Percentiles rank a stretch among this genome's conserved stretches.
phyloP scores from a whole-genome alignment of 2,888 invertebrate species.

The Exephanes ischioxanthus region DNA sequence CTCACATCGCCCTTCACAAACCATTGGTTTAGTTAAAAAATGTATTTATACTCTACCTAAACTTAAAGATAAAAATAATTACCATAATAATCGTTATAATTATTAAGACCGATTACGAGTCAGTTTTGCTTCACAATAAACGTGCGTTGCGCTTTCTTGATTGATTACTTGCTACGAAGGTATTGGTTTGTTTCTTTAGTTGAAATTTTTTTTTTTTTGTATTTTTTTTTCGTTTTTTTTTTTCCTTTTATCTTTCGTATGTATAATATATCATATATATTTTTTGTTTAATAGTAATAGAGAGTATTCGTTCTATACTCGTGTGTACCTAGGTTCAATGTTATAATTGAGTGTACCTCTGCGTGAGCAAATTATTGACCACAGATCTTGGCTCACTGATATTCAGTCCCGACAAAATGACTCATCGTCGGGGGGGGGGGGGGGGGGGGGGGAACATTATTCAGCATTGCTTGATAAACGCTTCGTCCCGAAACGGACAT shows the following conservation, averaged over 20 bases:
- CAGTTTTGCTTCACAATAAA: slow-evolving; percentile 61
- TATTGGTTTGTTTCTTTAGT: slow-evolving; percentile 73
- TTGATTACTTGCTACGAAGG: slow-evolving; percentile 75
- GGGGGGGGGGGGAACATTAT: slow-evolving; percentile 62
- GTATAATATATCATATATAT: slow-evolving; percentile 73
- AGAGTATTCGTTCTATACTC: slow-evolving; percentile 73
- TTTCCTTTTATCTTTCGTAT: slow-evolving; percentile 54
- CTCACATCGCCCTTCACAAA: slow-evolving; percentile 46
- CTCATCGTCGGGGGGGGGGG: slow-evolving; percentile 64
- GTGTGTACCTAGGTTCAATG: slow-evolving; percentile 72
- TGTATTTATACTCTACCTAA: slow-evolving; percentile 75
- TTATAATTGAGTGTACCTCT: slow-evolving; percentile 72
- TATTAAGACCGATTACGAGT: slow-evolving; percentile 73
- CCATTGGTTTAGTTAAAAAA: slow-evolving; percentile 74
- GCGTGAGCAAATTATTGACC: slow-evolving; percentile 73
- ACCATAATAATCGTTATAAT: slow-evolving; percentile 70
- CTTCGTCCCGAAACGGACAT: slow-evolving; percentile 55
- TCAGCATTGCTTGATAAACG: slow-evolving; percentile 71
- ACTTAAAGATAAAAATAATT: slow-evolving; percentile 75
- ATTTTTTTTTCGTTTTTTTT: slow-evolving; percentile 38
- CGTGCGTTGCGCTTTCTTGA: slow-evolving; percentile 70
- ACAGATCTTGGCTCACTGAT: slow-evolving; percentile 70
- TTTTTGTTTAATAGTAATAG: slow-evolving; percentile 68
- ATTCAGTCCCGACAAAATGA: slow-evolving; percentile 69
- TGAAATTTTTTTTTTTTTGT: slow-evolving; percentile 61